phyloP scores from a whole-genome alignment of 2,113 vertebrate species.

The Sorex araneus region DNA sequence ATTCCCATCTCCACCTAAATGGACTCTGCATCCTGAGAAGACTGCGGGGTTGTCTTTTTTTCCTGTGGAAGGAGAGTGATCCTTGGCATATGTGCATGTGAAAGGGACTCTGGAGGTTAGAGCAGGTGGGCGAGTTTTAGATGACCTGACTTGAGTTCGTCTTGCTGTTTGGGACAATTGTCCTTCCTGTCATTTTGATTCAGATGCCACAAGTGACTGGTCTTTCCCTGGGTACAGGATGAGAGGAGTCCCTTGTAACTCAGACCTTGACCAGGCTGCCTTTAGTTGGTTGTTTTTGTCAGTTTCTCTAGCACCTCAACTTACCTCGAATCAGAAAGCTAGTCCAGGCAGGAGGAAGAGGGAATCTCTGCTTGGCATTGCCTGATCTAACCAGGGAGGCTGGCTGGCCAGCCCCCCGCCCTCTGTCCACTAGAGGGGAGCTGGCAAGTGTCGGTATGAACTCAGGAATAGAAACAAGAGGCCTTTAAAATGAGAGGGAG shows the following conservation, averaged over 20 bases:
- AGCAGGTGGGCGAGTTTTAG: background rate
- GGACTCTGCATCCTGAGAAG: background rate
- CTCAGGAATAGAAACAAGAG: conserved; percentile 88
- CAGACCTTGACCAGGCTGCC: conserved; percentile 49
- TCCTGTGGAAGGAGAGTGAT: background rate
- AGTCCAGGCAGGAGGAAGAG: conserved; percentile 44
- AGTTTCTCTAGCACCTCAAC: conserved; percentile 62
- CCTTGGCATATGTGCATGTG: background rate
- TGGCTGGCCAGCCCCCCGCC: conserved; percentile 38
- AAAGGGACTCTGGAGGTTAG: conserved; percentile 36
- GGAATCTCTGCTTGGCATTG: conserved; percentile 69
- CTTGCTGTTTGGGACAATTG: background rate
- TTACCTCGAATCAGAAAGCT: conserved; percentile 73
- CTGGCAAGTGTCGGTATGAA: conserved; percentile 73
- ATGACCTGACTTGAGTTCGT: conserved; percentile 14
- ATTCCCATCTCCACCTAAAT: background rate
- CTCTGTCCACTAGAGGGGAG: conserved; percentile 48
- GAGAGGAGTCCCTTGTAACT: background rate
- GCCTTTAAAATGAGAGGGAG: conserved; percentile 82
- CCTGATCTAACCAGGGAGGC: conserved; percentile 72
- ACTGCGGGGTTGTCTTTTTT: background rate
- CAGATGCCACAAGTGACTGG: conserved; percentile 44
- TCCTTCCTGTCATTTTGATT: background rate
- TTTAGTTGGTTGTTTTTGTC: conserved; percentile 49
- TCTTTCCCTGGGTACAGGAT: conserved; percentile 45